phyloP scores from a whole-genome alignment of 2,888 invertebrate species.

The Galeopsomyia nigrocyanea region DNA sequence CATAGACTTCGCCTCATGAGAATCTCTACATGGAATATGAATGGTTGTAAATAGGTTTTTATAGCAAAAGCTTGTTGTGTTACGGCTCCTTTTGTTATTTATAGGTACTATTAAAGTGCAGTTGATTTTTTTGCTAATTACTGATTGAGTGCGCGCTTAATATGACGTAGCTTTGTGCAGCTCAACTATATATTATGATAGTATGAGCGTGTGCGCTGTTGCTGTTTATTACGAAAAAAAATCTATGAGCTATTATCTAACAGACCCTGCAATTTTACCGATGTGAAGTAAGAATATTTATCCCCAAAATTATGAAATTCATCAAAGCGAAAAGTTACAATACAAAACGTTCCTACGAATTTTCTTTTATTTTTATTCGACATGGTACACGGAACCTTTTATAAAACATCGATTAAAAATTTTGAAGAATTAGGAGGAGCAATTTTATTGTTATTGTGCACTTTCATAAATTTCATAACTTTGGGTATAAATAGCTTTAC shows the following conservation, averaged over 20 bases:
- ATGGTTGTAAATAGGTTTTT: neutral
- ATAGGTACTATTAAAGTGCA: conserved; percentile 6
- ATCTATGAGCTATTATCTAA: conserved; percentile 21
- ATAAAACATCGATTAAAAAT: too few relatives aligned
- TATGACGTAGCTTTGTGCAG: neutral
- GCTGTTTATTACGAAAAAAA: conserved; percentile 13
- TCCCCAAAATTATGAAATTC: too few relatives aligned
- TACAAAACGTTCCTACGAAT: too few relatives aligned
- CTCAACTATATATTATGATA: neutral
- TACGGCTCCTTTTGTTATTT: conserved; percentile 29
- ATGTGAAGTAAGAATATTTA: neutral
- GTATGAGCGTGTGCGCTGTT: neutral
- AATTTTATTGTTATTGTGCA: too few relatives aligned
- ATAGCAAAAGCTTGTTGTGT: neutral
- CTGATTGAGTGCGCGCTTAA: conserved; percentile 20
- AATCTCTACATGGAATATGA: conserved; percentile 8
- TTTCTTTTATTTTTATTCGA: too few relatives aligned
- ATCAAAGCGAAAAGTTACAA: too few relatives aligned
- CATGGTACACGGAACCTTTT: too few relatives aligned
- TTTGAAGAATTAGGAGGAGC: too few relatives aligned
- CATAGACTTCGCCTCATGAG: conserved; percentile 10
- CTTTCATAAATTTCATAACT: too few relatives aligned
- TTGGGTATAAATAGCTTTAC: too few relatives aligned
- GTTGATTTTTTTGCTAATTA: conserved; percentile 36
- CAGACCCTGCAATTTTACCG: conserved; percentile 26